These are phyloP conservation scores for Chaitophorus viminalis DNA, from an alignment of 2,888 invertebrate genomes.

Conservation along the genomic window DNA sequence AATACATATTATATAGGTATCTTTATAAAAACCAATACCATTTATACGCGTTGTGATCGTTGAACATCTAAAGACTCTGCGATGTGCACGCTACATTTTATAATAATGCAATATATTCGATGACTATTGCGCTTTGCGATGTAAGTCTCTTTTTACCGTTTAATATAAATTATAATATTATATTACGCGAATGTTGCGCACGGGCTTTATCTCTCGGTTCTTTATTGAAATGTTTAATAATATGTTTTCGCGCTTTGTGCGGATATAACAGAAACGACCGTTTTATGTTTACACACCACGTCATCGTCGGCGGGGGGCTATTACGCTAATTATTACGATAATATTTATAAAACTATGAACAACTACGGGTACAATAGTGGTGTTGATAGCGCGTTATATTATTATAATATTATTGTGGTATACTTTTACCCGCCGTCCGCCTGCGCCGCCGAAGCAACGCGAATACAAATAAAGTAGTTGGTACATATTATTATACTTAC, in stretches of 20 bases:
- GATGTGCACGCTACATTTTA: neutral
- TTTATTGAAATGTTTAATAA: neutral
- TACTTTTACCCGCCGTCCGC: neutral
- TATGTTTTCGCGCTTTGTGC: neutral
- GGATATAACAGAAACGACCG: neutral
- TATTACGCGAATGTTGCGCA: neutral
- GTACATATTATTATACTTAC: too few relatives aligned
- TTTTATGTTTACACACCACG: neutral
- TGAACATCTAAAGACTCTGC: neutral
- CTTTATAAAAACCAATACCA: neutral
- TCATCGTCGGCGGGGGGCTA: neutral
- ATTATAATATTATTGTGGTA: neutral
- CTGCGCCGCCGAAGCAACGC: neutral
- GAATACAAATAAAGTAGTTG: too few relatives aligned
- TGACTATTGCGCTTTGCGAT: neutral
- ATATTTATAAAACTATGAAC: neutral
- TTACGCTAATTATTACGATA: neutral
- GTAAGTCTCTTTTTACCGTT: neutral
- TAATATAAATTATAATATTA: neutral
- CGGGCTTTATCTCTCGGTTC: neutral
- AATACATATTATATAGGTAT: neutral
- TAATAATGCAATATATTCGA: neutral
- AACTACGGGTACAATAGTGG: too few relatives aligned
- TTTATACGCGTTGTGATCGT: neutral
- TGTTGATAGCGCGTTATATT: neutral